These are phyloP conservation scores for Papilio xuthus DNA, from an alignment of 1,140 invertebrate species.

Conservation along the genomic window DNA sequence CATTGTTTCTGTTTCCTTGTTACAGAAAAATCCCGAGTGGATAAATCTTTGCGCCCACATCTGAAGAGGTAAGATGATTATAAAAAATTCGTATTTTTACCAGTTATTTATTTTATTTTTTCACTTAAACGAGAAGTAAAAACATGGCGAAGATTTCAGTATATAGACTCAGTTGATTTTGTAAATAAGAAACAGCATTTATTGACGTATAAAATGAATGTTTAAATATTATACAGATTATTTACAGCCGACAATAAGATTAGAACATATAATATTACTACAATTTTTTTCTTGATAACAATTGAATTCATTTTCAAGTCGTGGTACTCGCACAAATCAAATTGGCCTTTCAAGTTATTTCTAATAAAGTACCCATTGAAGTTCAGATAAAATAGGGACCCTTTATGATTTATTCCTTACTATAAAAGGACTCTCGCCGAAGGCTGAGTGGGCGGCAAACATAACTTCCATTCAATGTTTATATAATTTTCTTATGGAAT, in stretches of 20 bases:
- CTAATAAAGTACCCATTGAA: conserved; percentile 32
- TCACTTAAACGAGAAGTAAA: too few relatives aligned
- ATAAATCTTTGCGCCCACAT: conserved; percentile 32
- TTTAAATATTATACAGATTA: too few relatives aligned
- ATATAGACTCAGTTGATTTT: too few relatives aligned
- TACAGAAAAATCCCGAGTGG: conserved; percentile 43
- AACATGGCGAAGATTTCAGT: too few relatives aligned
- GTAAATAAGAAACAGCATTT: too few relatives aligned
- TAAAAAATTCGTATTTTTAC: background rate
- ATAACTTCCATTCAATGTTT: conserved; percentile 24
- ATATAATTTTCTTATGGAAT: conserved; percentile 26
- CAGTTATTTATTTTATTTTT: too few relatives aligned
- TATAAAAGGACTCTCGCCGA: conserved; percentile 26
- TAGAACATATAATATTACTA: background rate
- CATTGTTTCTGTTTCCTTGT: conserved; percentile 41
- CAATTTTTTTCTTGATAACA: conserved; percentile 5
- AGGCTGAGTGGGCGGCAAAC: conserved; percentile 23
- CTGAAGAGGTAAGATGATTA: conserved; percentile 42
- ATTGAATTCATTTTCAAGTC: conserved; percentile 1
- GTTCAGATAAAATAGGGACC: conserved; percentile 33
- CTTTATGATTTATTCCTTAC: conserved; percentile 33
- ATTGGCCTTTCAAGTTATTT: conserved; percentile 34
- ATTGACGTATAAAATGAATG: background rate
- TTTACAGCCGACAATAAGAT: too few relatives aligned
- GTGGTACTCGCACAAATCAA: background rate